Evolutionary conservation across 2,888 invertebrate species (phyloP).

Genomic region (Eurytoma californica): DNA sequence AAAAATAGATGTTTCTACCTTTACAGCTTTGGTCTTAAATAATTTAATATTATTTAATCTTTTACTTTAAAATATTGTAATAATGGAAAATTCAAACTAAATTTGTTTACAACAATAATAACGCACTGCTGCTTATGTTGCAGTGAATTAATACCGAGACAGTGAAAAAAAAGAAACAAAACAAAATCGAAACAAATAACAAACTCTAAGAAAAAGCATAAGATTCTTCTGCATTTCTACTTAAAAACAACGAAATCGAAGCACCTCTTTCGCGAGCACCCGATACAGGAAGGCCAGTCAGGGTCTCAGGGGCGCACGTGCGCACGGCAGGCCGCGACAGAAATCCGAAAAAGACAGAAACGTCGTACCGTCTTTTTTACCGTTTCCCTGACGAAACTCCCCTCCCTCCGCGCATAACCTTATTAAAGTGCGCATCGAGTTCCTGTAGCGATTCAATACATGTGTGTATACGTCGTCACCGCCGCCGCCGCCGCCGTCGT

Average conservation of each 20-base stretch:
- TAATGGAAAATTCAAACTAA: too few species aligned
- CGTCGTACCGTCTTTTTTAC: slow-evolving; percentile 39
- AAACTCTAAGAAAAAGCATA: not conserved
- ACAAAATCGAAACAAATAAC: not conserved
- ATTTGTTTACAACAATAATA: too few species aligned
- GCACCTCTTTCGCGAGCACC: not conserved
- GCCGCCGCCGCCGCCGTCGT: not conserved
- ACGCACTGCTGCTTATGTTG: too few species aligned
- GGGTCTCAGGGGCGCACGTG: slow-evolving; percentile 11
- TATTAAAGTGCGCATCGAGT: slow-evolving; percentile 51
- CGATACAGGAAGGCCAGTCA: not conserved
- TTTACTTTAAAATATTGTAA: too few species aligned
- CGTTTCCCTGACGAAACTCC: slow-evolving; percentile 33
- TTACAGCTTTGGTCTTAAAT: not conserved
- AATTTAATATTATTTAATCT: too few species aligned
- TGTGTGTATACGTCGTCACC: not conserved
- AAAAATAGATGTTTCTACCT: not conserved
- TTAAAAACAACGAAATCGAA: not conserved
- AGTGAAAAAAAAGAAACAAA: not conserved
- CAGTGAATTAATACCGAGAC: too few species aligned
- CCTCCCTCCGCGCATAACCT: slow-evolving; percentile 36
- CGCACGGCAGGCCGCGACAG: not conserved
- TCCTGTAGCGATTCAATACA: slow-evolving; percentile 16
- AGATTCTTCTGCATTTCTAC: not conserved
- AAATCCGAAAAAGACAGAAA: not conserved